Evolutionary conservation across 2,797 vertebrate species (phyloP).

Genomic region (Labroides dimidiatus): DNA sequence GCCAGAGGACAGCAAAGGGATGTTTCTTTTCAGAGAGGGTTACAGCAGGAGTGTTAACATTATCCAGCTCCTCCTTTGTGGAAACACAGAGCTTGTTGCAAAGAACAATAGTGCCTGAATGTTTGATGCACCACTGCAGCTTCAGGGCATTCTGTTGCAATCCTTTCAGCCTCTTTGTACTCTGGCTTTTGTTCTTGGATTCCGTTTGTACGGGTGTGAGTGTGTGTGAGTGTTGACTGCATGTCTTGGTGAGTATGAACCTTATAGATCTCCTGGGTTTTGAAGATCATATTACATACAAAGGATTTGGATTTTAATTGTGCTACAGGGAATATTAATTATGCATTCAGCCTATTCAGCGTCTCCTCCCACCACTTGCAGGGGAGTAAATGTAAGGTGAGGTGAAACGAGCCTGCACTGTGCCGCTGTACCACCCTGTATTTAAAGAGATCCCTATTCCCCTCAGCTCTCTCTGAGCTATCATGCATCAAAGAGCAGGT

Average conservation of each 20-base stretch:
- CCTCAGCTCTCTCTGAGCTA: conserved; percentile 40
- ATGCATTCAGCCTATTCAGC: conserved; percentile 65
- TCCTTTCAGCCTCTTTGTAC: conserved; percentile 70
- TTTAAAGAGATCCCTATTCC: conserved; percentile 51
- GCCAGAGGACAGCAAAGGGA: conserved; percentile 40
- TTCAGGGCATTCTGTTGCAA: conserved; percentile 66
- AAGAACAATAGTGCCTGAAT: conserved; percentile 73
- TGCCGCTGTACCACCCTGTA: conserved; percentile 53
- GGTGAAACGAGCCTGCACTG: conserved; percentile 46
- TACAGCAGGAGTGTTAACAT: conserved; percentile 35
- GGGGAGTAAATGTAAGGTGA: conserved; percentile 41
- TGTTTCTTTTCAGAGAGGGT: conserved; percentile 32
- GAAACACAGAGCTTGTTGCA: conserved; percentile 59
- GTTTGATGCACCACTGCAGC: conserved; percentile 74
- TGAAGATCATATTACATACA: conserved; percentile 64
- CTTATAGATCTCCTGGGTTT: conserved; percentile 37
- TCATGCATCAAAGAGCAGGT: conserved; percentile 53
- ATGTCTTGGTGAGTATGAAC: conserved; percentile 26
- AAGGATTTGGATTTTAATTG: conserved; percentile 75
- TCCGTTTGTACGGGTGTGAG: conserved; percentile 22
- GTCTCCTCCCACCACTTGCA: conserved; percentile 58
- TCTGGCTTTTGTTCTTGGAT: conserved; percentile 57
- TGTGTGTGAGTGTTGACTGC: conserved; percentile 14
- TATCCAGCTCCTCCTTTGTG: conserved; percentile 54
- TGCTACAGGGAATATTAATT: conserved; percentile 76